Base-by-base conservation (phyloP, 1,140 invertebrate genomes). In the Eupeodes corollae region DNA sequence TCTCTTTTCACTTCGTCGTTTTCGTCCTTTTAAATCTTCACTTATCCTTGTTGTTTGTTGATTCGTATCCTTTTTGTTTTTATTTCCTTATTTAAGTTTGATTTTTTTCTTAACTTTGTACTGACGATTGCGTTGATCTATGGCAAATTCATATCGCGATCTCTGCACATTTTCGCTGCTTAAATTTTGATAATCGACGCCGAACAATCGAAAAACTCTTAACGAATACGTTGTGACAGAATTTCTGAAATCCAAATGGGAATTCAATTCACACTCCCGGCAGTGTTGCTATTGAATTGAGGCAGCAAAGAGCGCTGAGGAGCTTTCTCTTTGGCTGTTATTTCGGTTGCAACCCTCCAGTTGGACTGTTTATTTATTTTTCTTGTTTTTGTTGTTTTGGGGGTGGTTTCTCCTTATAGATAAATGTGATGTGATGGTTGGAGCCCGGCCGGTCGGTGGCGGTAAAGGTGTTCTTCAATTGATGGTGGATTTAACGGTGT, bases 111-210 rank as follows among this genome's bases (percentile, higher is more conserved):
- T 67, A 47, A 67, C 61, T 58, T 67, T 67, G 42, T 65, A 67
- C 44, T 63, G 63, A 43, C 63, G 63, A 55, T 66, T 66, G 44
- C 60, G 63, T 53, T 63, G 62, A 64, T 67, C 63, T 67, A 67
- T 58, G 56, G 61, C 59, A 55, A 67, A 62, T 55, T 61, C 66
- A 68, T 68, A 68, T 68, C 66, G 59, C 66, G 65, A 68, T 68
- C 66, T 68, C 65, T 68, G 66, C 66, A 68, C 66, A 68, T 68
- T 68, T 64, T 68, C 63, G 59, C 63, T 63, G 57, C 55, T 56
- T 52, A 66, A 60, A 56, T 61, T 57, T 57, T 56, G 58, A 55
- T 53, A 54, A 57, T 59, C 59, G 53, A 57, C 54, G 61, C 57
- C 56, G 49, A 66, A 55, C 54, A 63, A 52, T 46, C 56, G 59